Evolutionary conservation across 2,797 vertebrate species (phyloP).

Genomic region (Tapera naevia): DNA sequence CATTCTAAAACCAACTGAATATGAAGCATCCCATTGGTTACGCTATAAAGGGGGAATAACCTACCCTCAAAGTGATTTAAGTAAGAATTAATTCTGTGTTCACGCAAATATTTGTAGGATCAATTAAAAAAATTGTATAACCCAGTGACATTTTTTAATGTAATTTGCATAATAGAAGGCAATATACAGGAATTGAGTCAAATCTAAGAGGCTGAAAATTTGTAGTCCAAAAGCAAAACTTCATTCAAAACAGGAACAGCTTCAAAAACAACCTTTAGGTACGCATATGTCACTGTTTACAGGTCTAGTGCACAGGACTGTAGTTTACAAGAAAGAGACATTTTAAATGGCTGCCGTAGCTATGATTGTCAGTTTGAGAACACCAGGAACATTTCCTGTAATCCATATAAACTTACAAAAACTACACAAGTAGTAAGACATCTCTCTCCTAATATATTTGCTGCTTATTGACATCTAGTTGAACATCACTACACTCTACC

Average conservation of each 20-base stretch:
- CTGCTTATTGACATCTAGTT: no score
- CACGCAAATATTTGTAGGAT: neutral
- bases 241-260: neutral
- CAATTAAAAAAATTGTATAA: neutral
- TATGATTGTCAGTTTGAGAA: neutral
- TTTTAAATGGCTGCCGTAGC: neutral
- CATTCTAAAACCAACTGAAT: no score
- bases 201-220: neutral
- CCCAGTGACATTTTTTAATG: neutral
- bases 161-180: neutral
- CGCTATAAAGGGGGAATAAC: neutral
- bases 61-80: neutral
- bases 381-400: neutral
- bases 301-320: neutral
- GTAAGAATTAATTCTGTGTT: neutral
- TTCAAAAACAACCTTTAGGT: neutral
- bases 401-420: no score
- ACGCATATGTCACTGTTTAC: neutral
- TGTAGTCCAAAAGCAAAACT: neutral
- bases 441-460: no score
- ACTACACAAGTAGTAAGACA: no score
- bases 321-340: neutral
- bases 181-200: neutral
- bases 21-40: neutral
- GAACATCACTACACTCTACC: neutral